Evolutionary conservation across 30 jellyfish, hydroid and myxozoan genomes (phyloP).

Genomic region (Cassiopea xamachana): DNA sequence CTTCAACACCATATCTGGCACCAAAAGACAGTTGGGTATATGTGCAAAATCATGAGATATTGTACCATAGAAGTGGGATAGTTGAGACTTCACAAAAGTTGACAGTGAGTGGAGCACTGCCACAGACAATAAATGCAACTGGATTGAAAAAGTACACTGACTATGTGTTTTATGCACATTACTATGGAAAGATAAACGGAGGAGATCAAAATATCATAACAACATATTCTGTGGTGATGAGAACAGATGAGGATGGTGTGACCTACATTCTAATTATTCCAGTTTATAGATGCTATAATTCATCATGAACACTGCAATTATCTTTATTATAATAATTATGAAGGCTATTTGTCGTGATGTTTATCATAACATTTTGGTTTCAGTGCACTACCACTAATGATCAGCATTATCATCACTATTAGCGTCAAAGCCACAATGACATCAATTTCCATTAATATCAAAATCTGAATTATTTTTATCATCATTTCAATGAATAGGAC

Average conservation of each 20-base stretch:
- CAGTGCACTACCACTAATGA: no score
- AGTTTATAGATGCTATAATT: no score
- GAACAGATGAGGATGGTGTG: constrained; percentile 34
- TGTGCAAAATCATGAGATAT: constrained; percentile 9
- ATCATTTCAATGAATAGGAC: no score
- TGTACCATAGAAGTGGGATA: constrained; percentile 6
- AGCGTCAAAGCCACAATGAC: no score
- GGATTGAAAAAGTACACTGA: constrained; percentile 26
- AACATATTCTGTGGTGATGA: not conserved
- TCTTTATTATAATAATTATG: no score
- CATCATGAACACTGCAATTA: no score
- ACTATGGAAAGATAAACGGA: constrained; percentile 14
- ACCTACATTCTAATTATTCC: no score
- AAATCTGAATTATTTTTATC: no score
- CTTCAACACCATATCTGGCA: constrained; percentile 32
- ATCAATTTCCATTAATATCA: no score
- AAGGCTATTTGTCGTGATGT: no score
- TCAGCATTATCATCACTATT: no score
- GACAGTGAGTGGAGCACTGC: constrained; percentile 7
- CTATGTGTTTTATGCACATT: constrained; percentile 44
- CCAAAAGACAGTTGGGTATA: constrained; percentile 30
- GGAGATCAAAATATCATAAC: constrained; percentile 27
- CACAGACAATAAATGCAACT: constrained; percentile 31
- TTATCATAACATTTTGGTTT: no score
- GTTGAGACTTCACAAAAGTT: not conserved